These are phyloP conservation scores for Spondyliosoma cantharus DNA, from an alignment of 2,797 vertebrate species.

Conservation along the genomic window DNA sequence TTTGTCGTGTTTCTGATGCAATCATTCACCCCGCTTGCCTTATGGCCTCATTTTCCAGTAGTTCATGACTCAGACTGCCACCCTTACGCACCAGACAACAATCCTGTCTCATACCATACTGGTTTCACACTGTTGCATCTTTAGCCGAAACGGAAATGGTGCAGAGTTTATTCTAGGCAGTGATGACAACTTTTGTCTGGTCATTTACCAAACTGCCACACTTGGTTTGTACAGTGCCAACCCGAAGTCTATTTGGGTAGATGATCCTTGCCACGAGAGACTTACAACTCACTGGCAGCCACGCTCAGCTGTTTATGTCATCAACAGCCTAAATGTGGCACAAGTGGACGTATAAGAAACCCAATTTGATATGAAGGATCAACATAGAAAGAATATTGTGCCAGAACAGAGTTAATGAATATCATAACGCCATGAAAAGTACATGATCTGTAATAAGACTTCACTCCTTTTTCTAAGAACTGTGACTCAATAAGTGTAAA, in stretches of 20 bases:
- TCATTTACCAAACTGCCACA: constrained; percentile 8
- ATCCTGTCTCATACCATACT: constrained; percentile 37
- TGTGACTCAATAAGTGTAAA: too few species aligned
- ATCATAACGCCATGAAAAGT: not conserved
- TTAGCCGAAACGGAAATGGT: constrained; percentile 19
- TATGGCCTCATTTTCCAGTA: constrained; percentile 19
- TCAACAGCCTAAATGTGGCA: constrained; percentile 53
- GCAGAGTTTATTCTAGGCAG: constrained; percentile 18
- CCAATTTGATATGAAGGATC: constrained; percentile 4
- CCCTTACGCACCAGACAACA: constrained; percentile 5
- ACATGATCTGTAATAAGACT: not conserved
- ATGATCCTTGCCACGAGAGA: constrained; percentile 25
- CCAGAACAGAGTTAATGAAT: not conserved
- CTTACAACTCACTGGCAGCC: constrained; percentile 25
- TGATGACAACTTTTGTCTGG: constrained; percentile 35
- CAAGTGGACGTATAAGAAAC: constrained; percentile 23
- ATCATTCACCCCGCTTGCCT: constrained; percentile 35
- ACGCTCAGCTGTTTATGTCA: constrained; percentile 47
- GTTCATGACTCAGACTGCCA: constrained; percentile 50
- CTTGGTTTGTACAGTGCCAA: constrained; percentile 14
- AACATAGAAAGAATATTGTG: not conserved
- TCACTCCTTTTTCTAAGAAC: not conserved
- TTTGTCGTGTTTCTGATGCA: constrained; percentile 28
- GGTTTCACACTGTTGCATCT: constrained; percentile 31
- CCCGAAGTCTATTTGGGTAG: not conserved